Conservation (phyloP, 2,888 invertebrate species). For the Ellobium chinense region DNA sequence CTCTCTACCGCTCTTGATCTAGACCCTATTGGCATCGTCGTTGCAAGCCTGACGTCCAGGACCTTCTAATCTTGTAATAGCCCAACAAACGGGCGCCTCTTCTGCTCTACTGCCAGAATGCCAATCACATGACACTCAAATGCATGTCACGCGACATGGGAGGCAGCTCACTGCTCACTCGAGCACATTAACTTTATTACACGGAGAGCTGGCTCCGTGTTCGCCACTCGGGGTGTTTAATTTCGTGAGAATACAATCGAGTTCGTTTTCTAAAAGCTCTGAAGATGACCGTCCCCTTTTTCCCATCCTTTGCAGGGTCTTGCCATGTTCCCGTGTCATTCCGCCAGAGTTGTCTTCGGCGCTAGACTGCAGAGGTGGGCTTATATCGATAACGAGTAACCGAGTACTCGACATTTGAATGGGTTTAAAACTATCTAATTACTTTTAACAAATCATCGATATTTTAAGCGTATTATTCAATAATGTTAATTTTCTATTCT, state of each 20-base stretch:
- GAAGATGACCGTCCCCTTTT: neutral
- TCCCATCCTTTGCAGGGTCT: neutral
- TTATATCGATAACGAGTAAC: too few species aligned
- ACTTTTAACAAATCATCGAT: too few species aligned
- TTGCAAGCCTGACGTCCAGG: neutral
- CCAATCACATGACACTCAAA: slow-evolving; percentile 24
- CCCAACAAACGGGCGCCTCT: slow-evolving; percentile 12
- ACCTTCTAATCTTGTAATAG: slow-evolving; percentile 2
- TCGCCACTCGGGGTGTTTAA: slow-evolving; percentile 1
- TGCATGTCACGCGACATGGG: slow-evolving; percentile 20
- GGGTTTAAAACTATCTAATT: too few species aligned
- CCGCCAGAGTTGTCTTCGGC: too few species aligned
- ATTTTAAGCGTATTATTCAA: too few species aligned
- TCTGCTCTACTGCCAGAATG: slow-evolving; percentile 10
- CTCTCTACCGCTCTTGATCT: too few species aligned
- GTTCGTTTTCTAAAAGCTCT: slow-evolving; percentile 2
- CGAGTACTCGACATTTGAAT: too few species aligned
- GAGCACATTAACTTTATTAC: slow-evolving; percentile 34
- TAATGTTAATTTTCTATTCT: too few species aligned
- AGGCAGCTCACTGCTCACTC: neutral
- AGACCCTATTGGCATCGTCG: too few species aligned
- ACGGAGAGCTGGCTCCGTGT: neutral
- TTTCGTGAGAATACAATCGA: slow-evolving; percentile 32
- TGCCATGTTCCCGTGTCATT: neutral
- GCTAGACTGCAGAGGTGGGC: too few species aligned